Evolutionary conservation across 1,140 invertebrate species (phyloP), one percentile per base, ranked within the genome.

Genomic region (Listronotus oregonensis): DNA sequence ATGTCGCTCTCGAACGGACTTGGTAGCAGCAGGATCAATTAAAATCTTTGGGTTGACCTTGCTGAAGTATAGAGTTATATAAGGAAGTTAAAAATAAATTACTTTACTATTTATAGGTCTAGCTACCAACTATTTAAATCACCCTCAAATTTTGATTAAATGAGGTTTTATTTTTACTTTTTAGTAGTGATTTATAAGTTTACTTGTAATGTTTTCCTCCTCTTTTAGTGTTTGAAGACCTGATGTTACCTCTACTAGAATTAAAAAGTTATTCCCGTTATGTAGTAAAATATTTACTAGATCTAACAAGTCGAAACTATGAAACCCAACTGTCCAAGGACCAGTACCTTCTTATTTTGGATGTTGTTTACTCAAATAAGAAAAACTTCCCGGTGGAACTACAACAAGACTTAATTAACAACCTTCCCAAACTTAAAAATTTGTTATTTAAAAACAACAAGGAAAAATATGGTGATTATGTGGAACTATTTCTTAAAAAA

Each of bases 221-320:
- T 54, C 31, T 66, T 79, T 43, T 75, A 89, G 87, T 90, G 4
- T 94, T 92, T 90, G 85, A 91, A 75, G 89, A 92, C 64, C 78
- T 93, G 10, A 92, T 94, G 87, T 79, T 90, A 31, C 89, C 90
- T 0, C 81, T 90, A 71, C 80, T 93, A 15, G 88, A 90, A 68
- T 76, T 89, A 67, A 90, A 89, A 76, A 85, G 84, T 70, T 91
- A 92, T 68, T 84, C 88, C 7, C 85, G 83, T 63, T 90, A 88
- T 77, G 83, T 90, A 47, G 78, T 88, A 6, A 81, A 85, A 43
- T 90, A 93, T 73, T 80, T 94, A 46, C 85, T 87, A 39, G 83
- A 86, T 46, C 78, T 91, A 7, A 72, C 90, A 11, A 79, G 81
- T 44, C 62, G 61, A 47, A 64, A 69, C 52, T 34, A 68, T 32